Base-by-base conservation (phyloP, 2,888 invertebrate species). In the Allophyes oxyacanthae region DNA sequence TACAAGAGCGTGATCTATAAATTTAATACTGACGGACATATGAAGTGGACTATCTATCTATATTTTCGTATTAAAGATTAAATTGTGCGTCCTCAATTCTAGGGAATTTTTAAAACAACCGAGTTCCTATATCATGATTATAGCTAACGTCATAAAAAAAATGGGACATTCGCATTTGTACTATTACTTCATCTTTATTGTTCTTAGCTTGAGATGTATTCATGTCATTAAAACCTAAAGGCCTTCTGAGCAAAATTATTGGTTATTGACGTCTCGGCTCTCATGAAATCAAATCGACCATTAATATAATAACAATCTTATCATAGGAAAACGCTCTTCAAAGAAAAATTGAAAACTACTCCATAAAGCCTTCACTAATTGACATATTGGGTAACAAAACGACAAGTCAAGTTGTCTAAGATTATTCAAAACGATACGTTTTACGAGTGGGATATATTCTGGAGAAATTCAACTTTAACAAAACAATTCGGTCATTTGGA, bases 121-220 rank as follows among this genome's bases (percentile, higher is more conserved):
- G 32, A 36, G 32, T n/a, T n/a, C 20, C 20, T 63, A 48, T 48
- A 51, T 26, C 15, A 44, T 32, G 28, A 43, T 51, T 48, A 43
- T 59, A 28, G 30, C 20, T 43, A 25, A 28, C 30, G 28, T 61
- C 44, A 36, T 53, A 41, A 60, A 49, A n/a, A 25, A 10, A 4
- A 8, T 34, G 43, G 34, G 38, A 48, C 8, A 48, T 44, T 41
- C 40, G 40, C 28, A 38, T 51, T 30, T 43, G 11, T 40, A 46
- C 38, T 15, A 30, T 43, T 48, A 43, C 28, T 34, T 41, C 26
- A 49, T 33, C 28, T 64, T 66, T 44, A 53, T 53, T 49, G 53
- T 49, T 67, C 58, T 41, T 49, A 41, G 33, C 30, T 44, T 34
- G 68, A 45, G 37, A 49, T 67, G 53, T 49, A 64, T 67, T 52